A percentile compares a stretch with the other conserved stretches of the same genome.
phyloP scores from a whole-genome alignment of 2,888 invertebrate genomes.

The Dioctria linearis region DNA sequence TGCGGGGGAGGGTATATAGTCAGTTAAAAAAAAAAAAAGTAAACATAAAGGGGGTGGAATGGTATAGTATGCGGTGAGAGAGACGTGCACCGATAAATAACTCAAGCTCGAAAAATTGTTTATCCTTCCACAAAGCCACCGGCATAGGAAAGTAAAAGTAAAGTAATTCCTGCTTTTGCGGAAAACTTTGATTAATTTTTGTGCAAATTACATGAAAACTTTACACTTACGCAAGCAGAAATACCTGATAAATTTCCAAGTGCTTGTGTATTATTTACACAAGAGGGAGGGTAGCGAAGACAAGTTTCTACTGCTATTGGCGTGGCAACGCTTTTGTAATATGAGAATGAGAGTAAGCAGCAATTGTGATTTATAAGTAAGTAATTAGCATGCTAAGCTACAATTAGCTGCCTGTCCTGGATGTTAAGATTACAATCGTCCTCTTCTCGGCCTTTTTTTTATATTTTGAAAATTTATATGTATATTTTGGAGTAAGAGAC shows the following conservation, averaged over 20 bases:
- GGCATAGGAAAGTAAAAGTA: neutral
- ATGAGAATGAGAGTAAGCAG: neutral
- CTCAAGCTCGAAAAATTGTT: neutral
- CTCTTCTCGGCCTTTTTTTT: neutral
- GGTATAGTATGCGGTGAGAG: too few species aligned
- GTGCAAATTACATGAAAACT: conserved; percentile 36
- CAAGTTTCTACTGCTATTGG: neutral
- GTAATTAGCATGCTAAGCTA: conserved; percentile 58
- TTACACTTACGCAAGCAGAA: conserved; percentile 43
- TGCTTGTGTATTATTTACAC: neutral
- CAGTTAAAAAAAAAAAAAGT: neutral
- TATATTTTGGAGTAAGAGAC: neutral
- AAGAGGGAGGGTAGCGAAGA: neutral
- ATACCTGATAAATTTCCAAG: conserved; percentile 17
- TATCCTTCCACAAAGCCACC: neutral
- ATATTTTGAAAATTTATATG: neutral
- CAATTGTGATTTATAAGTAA: conserved; percentile 34
- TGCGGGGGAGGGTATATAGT: neutral
- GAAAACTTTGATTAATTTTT: conserved; percentile 45
- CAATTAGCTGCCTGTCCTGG: conserved; percentile 55
- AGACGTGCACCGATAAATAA: neutral
- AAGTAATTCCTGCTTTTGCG: neutral
- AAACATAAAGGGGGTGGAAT: neutral
- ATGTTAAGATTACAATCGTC: conserved; percentile 20
- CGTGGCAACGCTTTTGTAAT: neutral